Conservation (phyloP, 1,140 invertebrate genomes). For the Papilio polyxenes region DNA sequence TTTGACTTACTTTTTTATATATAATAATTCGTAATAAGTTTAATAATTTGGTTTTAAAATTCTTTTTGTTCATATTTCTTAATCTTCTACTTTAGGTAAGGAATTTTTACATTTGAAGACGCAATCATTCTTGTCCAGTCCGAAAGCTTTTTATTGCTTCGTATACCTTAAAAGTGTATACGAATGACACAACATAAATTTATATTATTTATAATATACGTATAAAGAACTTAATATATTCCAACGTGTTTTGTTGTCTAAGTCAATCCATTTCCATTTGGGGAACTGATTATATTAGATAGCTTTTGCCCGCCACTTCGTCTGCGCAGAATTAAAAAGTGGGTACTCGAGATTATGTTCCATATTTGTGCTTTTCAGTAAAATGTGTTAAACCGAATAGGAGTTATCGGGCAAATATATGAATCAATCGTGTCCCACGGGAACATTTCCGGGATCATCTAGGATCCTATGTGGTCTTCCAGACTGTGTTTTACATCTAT, state of each 20-base stretch:
- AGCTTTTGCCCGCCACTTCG: no score
- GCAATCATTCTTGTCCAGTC: constrained; percentile 13
- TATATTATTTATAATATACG: constrained; percentile 25
- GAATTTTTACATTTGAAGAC: constrained; percentile 27
- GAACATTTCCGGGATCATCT: no score
- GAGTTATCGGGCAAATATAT: no score
- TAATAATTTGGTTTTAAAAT: not conserved
- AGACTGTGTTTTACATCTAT: no score
- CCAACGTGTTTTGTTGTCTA: not conserved
- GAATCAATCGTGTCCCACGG: no score
- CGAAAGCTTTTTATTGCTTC: constrained; percentile 16
- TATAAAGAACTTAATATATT: constrained; percentile 13
- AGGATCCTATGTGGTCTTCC: no score
- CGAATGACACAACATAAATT: constrained; percentile 11
- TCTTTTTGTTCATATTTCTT: not conserved
- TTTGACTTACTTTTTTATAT: no score
- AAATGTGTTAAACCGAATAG: no score
- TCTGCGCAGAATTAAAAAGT: no score
- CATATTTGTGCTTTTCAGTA: no score
- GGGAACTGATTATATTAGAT: not conserved
- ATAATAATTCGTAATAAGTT: not conserved
- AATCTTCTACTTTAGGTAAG: constrained; percentile 25
- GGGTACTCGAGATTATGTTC: no score
- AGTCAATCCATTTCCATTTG: not conserved
- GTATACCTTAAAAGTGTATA: constrained; percentile 25